Base-by-base conservation (phyloP, 2,888 invertebrate genomes). In the Tenthredo distinguenda region DNA sequence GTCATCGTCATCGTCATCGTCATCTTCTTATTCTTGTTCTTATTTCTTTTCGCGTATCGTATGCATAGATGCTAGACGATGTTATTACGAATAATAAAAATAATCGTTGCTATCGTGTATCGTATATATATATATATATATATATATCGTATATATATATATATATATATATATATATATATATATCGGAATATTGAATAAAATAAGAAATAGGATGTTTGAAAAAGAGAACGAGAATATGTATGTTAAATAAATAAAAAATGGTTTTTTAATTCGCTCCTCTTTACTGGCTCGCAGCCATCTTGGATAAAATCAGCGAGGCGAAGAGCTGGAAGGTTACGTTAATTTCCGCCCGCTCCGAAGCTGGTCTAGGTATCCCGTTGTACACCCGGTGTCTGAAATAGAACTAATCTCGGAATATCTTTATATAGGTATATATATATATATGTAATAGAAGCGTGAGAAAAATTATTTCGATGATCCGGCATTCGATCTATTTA, bases 281-380 rank as follows among this genome's bases (percentile, higher is more conserved):
- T 37, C 58, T 37, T 31, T 10, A 62, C 79, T 62, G 79, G 58
- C 58, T 10, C 26, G 34, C 79, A 62, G 79, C 79, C 79, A 81
- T 81, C 79, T 81, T 81, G 79, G 58, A 81, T 81, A 58, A 81
- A 81, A 81, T 81, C 65, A 85, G 43, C 43, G 77, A 77, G 85
- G 77, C 85, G 85, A 71, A 77, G 77, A 79, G 50, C 85, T 65
- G 77, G 85, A 85, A 85, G 68, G 58, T 65, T 47, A 85, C 62
- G 50, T 77, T 58, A 37, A 77, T 79, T 68, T 85, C 85, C 31
- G 77, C 40, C 43, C 72, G 37, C 43, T 72, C 43, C 34, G 2
- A 72, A n/a, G 37, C 31, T 76, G 15, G 72, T 15, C 26, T 26
- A 15, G 26, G 74, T 74, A 15, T 34, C 71, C n/a, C 71, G 71